These are phyloP conservation scores for Pangasius mekongensis DNA, from an alignment of 2,797 vertebrate genomes.

Conservation along the genomic window DNA sequence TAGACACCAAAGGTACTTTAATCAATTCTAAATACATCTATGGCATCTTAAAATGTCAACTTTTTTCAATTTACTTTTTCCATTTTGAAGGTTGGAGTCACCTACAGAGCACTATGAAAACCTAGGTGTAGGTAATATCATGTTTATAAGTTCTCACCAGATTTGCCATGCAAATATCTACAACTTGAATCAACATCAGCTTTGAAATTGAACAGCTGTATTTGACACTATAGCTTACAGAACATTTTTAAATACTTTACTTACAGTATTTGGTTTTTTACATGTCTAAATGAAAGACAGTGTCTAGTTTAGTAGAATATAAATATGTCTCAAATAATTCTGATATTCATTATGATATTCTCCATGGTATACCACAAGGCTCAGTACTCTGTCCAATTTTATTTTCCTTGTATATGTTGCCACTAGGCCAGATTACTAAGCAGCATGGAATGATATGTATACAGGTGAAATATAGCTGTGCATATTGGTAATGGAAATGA, in stretches of 20 bases:
- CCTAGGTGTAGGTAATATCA: no score
- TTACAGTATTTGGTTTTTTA: not conserved
- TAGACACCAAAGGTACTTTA: not conserved
- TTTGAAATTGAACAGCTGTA: not conserved
- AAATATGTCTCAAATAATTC: not conserved
- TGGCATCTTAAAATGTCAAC: not conserved
- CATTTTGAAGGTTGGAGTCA: not conserved
- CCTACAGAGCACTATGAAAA: not conserved
- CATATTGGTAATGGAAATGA: not conserved
- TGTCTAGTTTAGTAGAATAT: not conserved
- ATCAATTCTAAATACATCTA: not conserved
- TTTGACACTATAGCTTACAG: not conserved
- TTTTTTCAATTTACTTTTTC: not conserved
- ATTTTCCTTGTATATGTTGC: not conserved
- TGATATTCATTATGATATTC: not conserved
- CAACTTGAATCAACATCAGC: not conserved
- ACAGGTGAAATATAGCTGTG: not conserved
- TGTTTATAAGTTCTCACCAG: not conserved
- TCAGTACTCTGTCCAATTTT: not conserved
- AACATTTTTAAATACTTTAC: not conserved
- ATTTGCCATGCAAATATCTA: not conserved
- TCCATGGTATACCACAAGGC: constrained; percentile 9
- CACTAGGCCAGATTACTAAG: not conserved
- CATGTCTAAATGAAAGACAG: not conserved
- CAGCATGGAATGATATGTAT: not conserved